Base-by-base conservation (phyloP, 2,113 vertebrate species). In the Callithrix jacchus region DNA sequence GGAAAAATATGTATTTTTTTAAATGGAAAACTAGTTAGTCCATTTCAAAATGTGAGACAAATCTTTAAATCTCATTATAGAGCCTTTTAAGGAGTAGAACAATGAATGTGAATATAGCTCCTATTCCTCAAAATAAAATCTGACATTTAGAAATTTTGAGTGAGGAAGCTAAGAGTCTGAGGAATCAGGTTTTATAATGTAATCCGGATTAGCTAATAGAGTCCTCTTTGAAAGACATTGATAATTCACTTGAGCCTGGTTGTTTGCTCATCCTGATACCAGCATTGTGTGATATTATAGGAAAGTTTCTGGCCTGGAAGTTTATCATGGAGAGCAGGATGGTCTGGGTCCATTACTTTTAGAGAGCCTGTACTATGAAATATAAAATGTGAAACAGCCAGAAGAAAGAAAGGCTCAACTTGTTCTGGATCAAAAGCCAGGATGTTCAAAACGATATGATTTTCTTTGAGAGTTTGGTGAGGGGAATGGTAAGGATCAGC, bases 21-120 rank as follows among this genome's bases (percentile, higher is more conserved):
- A 61, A 27, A 64, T 30, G 76, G 30, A 89, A 93, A 87, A 76
- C 1, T 35, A 18, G 17, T 83, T 68, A 86, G 47, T 61, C 45
- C 49, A 82, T 70, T 96, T 91, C 7, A 61, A 96, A 94, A 82
- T 94, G 30, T 70, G 49, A 96, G 32, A 64, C 49, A 83, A 87
- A 95, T 1, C 8, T 89, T 54, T 94, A 52, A 37, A 52, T 94
- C 23, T 74, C 12, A 20, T 89, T 80, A 68, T 18, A 76, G 30
- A 88, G 2, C 45, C 2, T 66, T 84, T 93, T 64, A 93, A 85
- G 30, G 21, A 96, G 13, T 3, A 92, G 54, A 58, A n/a, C 42
- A 85, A 47, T 85, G 58, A 9, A 56, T 54, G n/a, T 83, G 42
- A 93, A 8, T 70, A 58, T 8, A 84, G 14, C 32, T 89, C 76